Base-by-base conservation (phyloP, 2,888 invertebrate genomes). In the Brenthis ino region DNA sequence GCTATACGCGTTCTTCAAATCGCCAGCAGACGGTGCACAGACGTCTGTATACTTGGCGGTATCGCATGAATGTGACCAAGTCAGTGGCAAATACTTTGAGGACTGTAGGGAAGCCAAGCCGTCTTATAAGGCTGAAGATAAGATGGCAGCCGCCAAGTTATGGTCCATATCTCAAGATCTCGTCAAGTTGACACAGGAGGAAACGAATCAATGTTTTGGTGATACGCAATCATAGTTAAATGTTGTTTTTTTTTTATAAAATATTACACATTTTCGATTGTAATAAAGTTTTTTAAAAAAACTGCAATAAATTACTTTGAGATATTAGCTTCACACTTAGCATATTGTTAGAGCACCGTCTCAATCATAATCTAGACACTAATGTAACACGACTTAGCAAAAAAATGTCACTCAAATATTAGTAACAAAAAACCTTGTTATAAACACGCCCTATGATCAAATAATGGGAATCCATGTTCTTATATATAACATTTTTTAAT, bases 1-100 rank as follows among this genome's bases (percentile, higher is more conserved):
- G 0, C 86, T 95, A 2, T 96, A 95, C 76, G 93, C 94, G 2
- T 95, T 96, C 82, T 96, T 96, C 80, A 96, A 97, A 91, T 96
- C 94, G 37, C 93, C 95, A 0, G 93, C 94, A 68, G 96, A 97
- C 81, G 98, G 97, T 0, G 96, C 97, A 0, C 97, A 97, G 82
- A 97, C 97, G 0, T 94, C 95, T 0, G 94, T 97, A 50, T 94
- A 95, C 77, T 81, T 96, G 71, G 96, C 97, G 0, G 95, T 96
- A 0, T 94, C 96, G 0, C 95, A 96, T 60, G 96, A 97, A 65
- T 93, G 97, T 3, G 94, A 95, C 69, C 94, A 94, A 61, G 93
- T 95, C 0, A 94, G 93, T 14, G 97, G 97, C 37, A 95, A 95
- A 85, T 97, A 97, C 80, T 97, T 95, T 76, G 94, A 95, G 79